These are phyloP conservation scores for Myiotriccus ornatus DNA, from an alignment of 2,797 vertebrate species.

Conservation along the genomic window DNA sequence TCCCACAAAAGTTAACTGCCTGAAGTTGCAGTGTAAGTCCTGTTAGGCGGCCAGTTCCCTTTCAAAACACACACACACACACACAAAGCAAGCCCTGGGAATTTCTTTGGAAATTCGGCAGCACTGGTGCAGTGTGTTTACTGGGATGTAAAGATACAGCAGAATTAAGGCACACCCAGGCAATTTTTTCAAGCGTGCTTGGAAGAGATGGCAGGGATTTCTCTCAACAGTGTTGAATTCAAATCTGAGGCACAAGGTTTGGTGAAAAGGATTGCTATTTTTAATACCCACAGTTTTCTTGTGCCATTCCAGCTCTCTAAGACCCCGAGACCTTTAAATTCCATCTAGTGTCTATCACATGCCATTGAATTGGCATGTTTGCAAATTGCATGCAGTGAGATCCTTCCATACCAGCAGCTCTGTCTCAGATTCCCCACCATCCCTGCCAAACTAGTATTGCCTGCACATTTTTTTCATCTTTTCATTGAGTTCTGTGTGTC, in stretches of 20 bases:
- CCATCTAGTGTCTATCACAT: slow-evolving; percentile 75
- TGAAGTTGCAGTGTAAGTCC: neutral
- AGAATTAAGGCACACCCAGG: neutral
- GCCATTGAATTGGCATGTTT: slow-evolving; percentile 78
- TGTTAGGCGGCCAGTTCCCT: neutral
- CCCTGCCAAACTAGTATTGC: slow-evolving; percentile 75
- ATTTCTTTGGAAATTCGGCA: neutral
- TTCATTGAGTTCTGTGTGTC: slow-evolving; percentile 78
- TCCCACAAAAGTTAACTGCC: neutral
- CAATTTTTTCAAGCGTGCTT: neutral
- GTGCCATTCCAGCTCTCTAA: slow-evolving; percentile 62
- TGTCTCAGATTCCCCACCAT: slow-evolving; percentile 77
- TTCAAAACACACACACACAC: neutral
- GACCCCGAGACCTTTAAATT: slow-evolving; percentile 75
- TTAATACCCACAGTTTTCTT: slow-evolving; percentile 47
- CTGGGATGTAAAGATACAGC: neutral
- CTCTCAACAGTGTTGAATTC: neutral
- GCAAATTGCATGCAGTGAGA: slow-evolving; percentile 78
- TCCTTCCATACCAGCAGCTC: slow-evolving; percentile 73
- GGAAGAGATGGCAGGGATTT: slow-evolving; percentile 18
- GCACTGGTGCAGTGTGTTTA: neutral
- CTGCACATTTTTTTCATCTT: slow-evolving; percentile 79
- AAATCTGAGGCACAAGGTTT: slow-evolving; percentile 47
- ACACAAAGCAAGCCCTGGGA: slow-evolving; percentile 7
- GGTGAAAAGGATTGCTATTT: slow-evolving; percentile 47